A percentile compares a stretch with the other conserved stretches of the same genome.
Evolutionary conservation across 2,113 vertebrate species (phyloP).

Genomic region (Xenopus tropicalis): UCB_Xtro_10.0 CM004447.2:114506001-114506500

Average conservation of each 20-base stretch:
- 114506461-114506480: slow-evolving; percentile 28
- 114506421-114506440: slow-evolving; percentile 31
- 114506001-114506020: too few relatives aligned
- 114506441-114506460: slow-evolving; percentile 25
- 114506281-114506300: not conserved
- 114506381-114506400: slow-evolving; percentile 25
- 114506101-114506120: too few relatives aligned
- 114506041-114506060: too few relatives aligned
- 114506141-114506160: too few relatives aligned
- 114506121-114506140: too few relatives aligned
- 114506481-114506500: not conserved
- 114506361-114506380: slow-evolving; percentile 5
- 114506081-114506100: too few relatives aligned
- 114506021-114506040: too few relatives aligned
- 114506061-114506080: too few relatives aligned
- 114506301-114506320: slow-evolving; percentile 31
- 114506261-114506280: slow-evolving; percentile 6
- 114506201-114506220: too few relatives aligned
- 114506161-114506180: not conserved
- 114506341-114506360: slow-evolving; percentile 5
- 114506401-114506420: slow-evolving; percentile 16
- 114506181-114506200: too few relatives aligned
- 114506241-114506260: too few relatives aligned
- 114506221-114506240: too few relatives aligned
- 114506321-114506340: slow-evolving; percentile 30